Base-by-base conservation (phyloP, 1,140 invertebrate species). In the Platyscapa corneri region DNA sequence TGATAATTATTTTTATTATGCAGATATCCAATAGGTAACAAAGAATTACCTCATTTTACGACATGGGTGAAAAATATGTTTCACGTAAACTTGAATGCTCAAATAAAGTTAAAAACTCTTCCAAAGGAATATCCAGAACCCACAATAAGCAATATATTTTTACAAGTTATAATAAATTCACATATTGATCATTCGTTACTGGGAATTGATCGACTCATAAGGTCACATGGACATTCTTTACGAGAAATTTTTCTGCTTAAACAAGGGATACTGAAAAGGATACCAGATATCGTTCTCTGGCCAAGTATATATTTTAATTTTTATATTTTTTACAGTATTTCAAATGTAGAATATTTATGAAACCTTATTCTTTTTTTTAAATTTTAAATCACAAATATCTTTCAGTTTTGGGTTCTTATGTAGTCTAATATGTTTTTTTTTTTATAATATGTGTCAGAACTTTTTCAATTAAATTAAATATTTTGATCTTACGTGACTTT, bases 271-370 rank as follows among this genome's bases (percentile, higher is more conserved):
- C 97, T 98, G 89, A 93, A 95, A 20, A 95, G 98, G 87, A 97
- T 99, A 91, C 98, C 98, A 1, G 99, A 99, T 90, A 89, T 99
- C 14, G 97, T 99, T 1, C 93, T 98, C 1, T 99, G 98, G 98
- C 98, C 98, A 49, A 95, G 95, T 95, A 93, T 88, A 90, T 32
- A 53, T 18, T n/a, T 46, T 56, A 76, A 3, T 42, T 76, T 77
- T 77, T 77, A 53, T 60, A 5, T 27, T 60, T 27, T 60, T 60
- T 27, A 60, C 27, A 46, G 12, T 7, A 5, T 46, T 46, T 5
- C 12, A 46, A 46, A 46, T 12, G 12, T 7, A 46, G 42, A 46
- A 7, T 12, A 7, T 46, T 46, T 46, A 46, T 46, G n/a, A n/a
- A n/a, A n/a, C n/a, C n/a, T n/a, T n/a, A n/a, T n/a, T n/a, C n/a